Percentiles rank a stretch among this genome's conserved stretches.
Evolutionary conservation across 2,797 vertebrate species (phyloP).

Genomic region (Pogoniulus pusillus): DNA sequence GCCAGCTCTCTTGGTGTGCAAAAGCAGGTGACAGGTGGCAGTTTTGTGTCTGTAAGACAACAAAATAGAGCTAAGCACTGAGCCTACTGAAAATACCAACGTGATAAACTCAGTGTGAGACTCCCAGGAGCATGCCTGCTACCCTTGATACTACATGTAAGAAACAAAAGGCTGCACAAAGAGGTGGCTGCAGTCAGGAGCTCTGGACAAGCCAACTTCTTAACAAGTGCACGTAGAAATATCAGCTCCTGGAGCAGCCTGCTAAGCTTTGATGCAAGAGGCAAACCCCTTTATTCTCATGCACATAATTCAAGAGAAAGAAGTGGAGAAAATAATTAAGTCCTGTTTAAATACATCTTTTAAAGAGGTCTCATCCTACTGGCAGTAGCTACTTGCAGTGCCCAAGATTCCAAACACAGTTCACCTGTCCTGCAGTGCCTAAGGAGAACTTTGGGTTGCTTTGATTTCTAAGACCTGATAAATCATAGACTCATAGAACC

Average conservation of each 20-base stretch:
- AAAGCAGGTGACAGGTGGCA: not conserved
- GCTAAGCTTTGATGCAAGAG: not conserved
- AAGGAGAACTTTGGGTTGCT: not conserved
- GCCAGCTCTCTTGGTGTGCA: not conserved
- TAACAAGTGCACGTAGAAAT: not conserved
- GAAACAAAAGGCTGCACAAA: not conserved
- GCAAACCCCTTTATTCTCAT: not conserved
- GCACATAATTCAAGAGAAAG: not conserved
- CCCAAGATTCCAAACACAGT: not conserved
- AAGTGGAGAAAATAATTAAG: too few species aligned
- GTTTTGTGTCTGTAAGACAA: not conserved
- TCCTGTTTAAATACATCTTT: not conserved
- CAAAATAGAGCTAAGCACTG: not conserved
- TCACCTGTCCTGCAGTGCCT: rapidly evolving
- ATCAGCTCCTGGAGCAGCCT: not conserved
- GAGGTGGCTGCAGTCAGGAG: not conserved
- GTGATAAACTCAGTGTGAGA: not conserved
- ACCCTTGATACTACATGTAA: not conserved
- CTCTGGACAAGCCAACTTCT: not conserved
- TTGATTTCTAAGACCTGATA: not conserved
- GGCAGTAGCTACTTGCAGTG: not conserved
- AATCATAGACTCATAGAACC: too few species aligned
- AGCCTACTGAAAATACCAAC: not conserved
- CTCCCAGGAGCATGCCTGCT: not conserved
- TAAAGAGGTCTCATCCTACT: not conserved